Evolutionary conservation across 2,797 vertebrate genomes (phyloP).

Genomic region (Sebastes diploproa): DNA sequence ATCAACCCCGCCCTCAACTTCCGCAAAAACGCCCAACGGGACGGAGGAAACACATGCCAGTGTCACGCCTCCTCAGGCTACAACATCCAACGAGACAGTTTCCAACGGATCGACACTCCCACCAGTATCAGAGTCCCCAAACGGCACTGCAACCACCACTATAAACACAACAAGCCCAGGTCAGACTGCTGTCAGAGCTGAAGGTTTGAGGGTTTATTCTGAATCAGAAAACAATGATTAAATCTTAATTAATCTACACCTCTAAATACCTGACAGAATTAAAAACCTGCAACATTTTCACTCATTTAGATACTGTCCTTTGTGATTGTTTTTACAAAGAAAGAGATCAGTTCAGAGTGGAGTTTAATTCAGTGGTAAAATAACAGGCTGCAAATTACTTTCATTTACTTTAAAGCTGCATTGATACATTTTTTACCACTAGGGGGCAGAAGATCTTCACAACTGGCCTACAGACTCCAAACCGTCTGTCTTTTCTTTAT

Average conservation of each 20-base stretch:
- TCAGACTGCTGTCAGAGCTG: background rate
- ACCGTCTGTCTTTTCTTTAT: background rate
- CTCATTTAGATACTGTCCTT: background rate
- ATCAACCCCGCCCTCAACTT: background rate
- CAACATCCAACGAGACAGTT: background rate
- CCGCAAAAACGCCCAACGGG: conserved; percentile 8
- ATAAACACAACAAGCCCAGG: conserved; percentile 47
- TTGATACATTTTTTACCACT: background rate
- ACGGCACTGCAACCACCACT: background rate
- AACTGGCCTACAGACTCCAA: background rate
- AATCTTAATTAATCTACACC: background rate
- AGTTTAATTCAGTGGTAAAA: background rate
- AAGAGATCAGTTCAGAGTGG: background rate
- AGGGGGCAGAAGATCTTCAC: background rate
- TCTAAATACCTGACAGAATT: background rate
- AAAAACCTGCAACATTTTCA: background rate
- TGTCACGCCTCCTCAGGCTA: background rate
- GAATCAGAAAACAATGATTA: background rate
- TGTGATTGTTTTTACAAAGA: background rate
- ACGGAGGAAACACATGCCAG: background rate
- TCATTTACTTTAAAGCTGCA: background rate
- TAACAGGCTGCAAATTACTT: background rate
- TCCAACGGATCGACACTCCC: background rate
- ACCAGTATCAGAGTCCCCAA: background rate
- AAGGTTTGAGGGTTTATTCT: background rate